Percentiles rank a stretch among this genome's conserved stretches.
These are phyloP conservation scores for Meloidogyne floridensis DNA, from an alignment of 1,140 invertebrate genomes.

Conservation along the genomic window DNA sequence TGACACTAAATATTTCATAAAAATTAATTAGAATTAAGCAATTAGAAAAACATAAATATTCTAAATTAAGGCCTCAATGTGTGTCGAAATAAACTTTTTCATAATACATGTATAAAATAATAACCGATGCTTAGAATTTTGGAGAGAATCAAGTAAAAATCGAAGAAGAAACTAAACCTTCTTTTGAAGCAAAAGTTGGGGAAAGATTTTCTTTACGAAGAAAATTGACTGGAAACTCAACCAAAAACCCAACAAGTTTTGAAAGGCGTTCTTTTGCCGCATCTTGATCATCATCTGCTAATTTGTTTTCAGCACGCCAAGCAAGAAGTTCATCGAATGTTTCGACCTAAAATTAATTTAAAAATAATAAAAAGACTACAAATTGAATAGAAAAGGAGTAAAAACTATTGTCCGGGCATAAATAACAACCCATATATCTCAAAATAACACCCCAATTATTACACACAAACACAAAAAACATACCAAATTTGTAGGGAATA, in stretches of 20 bases:
- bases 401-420: too few relatives aligned
- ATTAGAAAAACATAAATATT: not conserved
- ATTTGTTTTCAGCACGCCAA: constrained; percentile 56
- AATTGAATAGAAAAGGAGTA: too few relatives aligned
- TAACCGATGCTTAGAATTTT: not conserved
- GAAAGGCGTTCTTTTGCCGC: constrained; percentile 49
- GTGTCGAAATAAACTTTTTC: not conserved
- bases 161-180: constrained; percentile 60
- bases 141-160: constrained; percentile 56
- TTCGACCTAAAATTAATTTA: constrained; percentile 42
- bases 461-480: not conserved
- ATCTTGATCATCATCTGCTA: constrained; percentile 53
- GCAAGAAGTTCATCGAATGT: constrained; percentile 57
- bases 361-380: not conserved
- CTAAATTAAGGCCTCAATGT: not conserved
- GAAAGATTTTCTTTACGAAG: constrained; percentile 54
- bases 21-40: not conserved
- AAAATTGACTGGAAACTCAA: constrained; percentile 63
- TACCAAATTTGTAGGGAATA: constrained; percentile 61
- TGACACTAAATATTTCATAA: not conserved
- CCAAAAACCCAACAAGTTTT: constrained; percentile 52
- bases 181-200: constrained; percentile 59
- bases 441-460: too few relatives aligned
- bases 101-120: not conserved
- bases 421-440: too few relatives aligned